Percentiles rank a stretch among this genome's conserved stretches.
Evolutionary conservation across 1,140 invertebrate species (phyloP).

Genomic region (Carposina sasakii): DNA sequence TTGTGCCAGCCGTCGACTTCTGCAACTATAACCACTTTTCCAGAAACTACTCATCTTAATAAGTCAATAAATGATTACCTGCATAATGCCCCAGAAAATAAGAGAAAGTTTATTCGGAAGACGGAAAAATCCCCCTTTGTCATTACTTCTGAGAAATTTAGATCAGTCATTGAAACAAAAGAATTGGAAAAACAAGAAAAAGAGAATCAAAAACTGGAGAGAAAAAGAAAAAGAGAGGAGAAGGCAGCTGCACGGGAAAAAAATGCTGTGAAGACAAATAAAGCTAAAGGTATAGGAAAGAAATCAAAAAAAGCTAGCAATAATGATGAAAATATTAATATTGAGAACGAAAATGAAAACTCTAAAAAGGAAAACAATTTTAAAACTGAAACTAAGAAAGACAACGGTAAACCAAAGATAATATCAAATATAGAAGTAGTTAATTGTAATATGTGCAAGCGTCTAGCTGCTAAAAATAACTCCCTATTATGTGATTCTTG

Average conservation of each 20-base stretch:
- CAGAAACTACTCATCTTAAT: background rate
- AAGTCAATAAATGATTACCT: background rate
- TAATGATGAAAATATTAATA: background rate
- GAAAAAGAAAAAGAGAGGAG: background rate
- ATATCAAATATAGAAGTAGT: background rate
- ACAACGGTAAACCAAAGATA: background rate
- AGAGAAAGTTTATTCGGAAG: background rate
- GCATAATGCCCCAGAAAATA: background rate
- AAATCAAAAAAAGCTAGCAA: background rate
- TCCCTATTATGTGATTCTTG: background rate
- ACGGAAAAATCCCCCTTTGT: background rate
- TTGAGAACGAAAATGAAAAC: background rate
- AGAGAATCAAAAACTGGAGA: background rate
- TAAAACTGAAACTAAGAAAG: background rate
- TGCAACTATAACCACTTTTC: too few species aligned
- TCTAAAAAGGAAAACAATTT: background rate
- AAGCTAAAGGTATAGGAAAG: background rate
- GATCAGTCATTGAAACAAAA: background rate
- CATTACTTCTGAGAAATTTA: background rate
- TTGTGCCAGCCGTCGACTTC: background rate
- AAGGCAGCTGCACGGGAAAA: background rate
- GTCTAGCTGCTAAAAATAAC: background rate
- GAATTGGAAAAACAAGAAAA: background rate
- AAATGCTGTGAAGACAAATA: background rate
- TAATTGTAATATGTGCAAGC: background rate